Evolutionary conservation across 2,113 vertebrate genomes (phyloP), one percentile per base, ranked within the genome.

Genomic region (Tychaedon coryphoeus): DNA sequence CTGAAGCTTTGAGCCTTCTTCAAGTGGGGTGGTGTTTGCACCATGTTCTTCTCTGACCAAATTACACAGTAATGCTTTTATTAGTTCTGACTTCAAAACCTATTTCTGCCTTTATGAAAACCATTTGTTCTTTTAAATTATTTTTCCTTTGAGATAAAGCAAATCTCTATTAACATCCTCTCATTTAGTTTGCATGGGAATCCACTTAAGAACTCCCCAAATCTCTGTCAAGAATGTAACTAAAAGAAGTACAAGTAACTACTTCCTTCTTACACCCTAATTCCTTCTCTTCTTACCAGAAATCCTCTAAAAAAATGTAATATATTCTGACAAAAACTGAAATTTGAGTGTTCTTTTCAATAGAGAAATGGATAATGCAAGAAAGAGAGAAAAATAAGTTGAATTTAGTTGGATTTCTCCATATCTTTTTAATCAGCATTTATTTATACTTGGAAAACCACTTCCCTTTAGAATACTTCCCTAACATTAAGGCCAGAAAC

Each of bases 391-490:
- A 87, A 92, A 97, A 88, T 33, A 86, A 62, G 20, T 5, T 47
- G 38, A 91, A 79, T 87, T 82, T 75, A 73, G 17, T 43, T 70
- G 66, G 19, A 86, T 90, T 92, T 93, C 9, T 85, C 70, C 33
- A 70, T 88, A 82, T 82, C 66, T 91, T 95, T 95, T 95, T 69
- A 94, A 89, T 94, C 91, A 90, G 26, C 62, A 87, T 85, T 79
- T 95, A 65, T 86, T 93, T 76, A 62, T 88, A 79, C 58, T 95
- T 91, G 45, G 56, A 81, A 95, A 96, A 94, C 84, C 93, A 93
- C 87, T 95, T 97, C 93, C 91, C 62, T 93, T 92, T 78, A 79
- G 69, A 95, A 78, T 79, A 10, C 11, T 76, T 90, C 78, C 50
- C 31, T 73, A 88, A 71, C 45, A 70, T 71, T 62, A 81, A 56